These are phyloP conservation scores for Smutsia gigantea DNA, from an alignment of 2,797 vertebrate genomes.

Conservation along the genomic window DNA sequence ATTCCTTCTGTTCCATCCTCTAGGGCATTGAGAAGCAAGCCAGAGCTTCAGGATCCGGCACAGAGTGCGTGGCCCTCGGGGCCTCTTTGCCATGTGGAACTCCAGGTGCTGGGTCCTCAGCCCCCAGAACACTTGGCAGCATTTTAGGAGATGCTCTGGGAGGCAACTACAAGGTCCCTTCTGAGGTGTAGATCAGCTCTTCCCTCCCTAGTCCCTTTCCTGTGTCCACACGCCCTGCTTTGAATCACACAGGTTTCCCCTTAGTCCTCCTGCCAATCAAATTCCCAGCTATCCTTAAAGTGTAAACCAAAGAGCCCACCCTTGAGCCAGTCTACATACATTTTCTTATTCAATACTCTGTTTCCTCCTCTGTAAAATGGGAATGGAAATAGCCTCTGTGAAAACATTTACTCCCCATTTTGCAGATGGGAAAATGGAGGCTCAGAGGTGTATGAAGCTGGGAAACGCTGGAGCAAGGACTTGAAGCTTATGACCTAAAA, in stretches of 20 bases:
- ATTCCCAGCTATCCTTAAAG: background rate
- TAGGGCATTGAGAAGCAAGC: background rate
- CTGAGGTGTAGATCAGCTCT: accelerated
- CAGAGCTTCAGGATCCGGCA: background rate
- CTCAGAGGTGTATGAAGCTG: background rate
- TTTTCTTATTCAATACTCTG: background rate
- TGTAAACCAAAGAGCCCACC: background rate
- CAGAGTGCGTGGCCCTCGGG: background rate
- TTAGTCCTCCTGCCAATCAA: background rate
- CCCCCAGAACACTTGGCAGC: background rate
- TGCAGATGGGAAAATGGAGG: background rate
- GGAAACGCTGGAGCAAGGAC: background rate
- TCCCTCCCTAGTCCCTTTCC: background rate
- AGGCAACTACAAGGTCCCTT: background rate
- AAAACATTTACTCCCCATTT: background rate
- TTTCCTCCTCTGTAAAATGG: background rate
- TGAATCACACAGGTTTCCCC: background rate
- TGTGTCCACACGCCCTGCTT: background rate
- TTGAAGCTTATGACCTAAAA: background rate
- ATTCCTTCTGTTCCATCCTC: background rate
- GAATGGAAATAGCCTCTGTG: background rate
- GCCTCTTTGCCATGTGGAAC: background rate
- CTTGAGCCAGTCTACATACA: background rate
- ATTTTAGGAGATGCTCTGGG: background rate
- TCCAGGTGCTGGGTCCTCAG: background rate